These are phyloP conservation scores for Cosmia trapezina DNA, from an alignment of 2,888 invertebrate genomes.

Conservation along the genomic window DNA sequence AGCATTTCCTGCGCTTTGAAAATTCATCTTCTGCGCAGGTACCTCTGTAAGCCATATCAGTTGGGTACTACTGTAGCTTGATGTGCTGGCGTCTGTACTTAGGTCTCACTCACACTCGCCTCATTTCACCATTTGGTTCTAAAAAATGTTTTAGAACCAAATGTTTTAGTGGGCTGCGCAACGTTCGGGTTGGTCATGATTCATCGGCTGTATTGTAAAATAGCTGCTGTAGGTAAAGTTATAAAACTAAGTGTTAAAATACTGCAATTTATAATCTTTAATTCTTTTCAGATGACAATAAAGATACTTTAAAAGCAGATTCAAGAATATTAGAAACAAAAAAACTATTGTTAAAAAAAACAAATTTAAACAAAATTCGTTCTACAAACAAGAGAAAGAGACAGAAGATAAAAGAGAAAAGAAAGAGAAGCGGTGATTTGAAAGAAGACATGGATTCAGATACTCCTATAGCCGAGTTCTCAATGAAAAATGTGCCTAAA, in stretches of 20 bases:
- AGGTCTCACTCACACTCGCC: not conserved
- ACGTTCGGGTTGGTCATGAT: not conserved
- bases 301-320: constrained; percentile 23
- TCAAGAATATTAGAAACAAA: constrained; percentile 8
- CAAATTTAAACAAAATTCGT: constrained; percentile 19
- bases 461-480: constrained; percentile 70
- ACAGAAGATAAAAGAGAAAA: constrained; percentile 48
- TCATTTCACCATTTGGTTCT: not conserved
- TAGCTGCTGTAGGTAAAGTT: not conserved
- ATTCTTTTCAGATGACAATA: constrained; percentile 40
- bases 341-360: not conserved
- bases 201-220: not conserved
- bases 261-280: not conserved
- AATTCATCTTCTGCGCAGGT: no score
- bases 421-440: constrained; percentile 21
- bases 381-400: constrained; percentile 56
- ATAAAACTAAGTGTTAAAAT: not conserved
- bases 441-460: constrained; percentile 72
- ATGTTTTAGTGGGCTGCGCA: no score
- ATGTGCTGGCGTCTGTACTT: no score
- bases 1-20: no score
- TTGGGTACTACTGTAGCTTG: no score
- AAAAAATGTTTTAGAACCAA: not conserved
- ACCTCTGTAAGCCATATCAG: no score
- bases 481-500: constrained; percentile 52